phyloP scores from a whole-genome alignment of 2,113 vertebrate genomes.

The Acanthochromis polyacanthus region DNA sequence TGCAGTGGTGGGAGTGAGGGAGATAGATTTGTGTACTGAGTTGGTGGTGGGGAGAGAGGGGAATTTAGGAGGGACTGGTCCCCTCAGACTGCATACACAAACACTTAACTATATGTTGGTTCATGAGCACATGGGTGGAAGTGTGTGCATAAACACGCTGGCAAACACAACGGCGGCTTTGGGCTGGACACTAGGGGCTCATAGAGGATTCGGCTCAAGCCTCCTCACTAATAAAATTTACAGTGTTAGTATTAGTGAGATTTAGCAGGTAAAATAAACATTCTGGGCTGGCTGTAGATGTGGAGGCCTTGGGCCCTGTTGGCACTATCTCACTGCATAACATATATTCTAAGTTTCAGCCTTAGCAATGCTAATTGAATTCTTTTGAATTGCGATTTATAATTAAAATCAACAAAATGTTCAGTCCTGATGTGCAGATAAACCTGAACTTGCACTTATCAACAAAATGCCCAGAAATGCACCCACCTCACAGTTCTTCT shows the following conservation, averaged over 20 bases:
- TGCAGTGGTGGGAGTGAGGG: constrained; percentile 60
- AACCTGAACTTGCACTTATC: too few species aligned
- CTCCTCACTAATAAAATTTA: constrained; percentile 75
- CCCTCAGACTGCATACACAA: constrained; percentile 71
- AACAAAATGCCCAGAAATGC: too few species aligned
- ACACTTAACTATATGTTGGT: constrained; percentile 79
- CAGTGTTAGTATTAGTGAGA: constrained; percentile 75
- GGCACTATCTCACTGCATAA: constrained; percentile 29
- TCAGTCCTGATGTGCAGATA: too few species aligned
- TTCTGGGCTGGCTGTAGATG: constrained; percentile 40
- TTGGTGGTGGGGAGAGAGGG: constrained; percentile 49
- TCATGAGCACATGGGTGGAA: constrained; percentile 66
- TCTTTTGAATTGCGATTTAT: too few species aligned
- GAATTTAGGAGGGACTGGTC: background rate
- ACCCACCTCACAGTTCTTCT: too few species aligned
- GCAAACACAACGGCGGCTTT: constrained; percentile 70
- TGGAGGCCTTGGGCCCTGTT: constrained; percentile 44
- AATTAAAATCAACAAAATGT: too few species aligned
- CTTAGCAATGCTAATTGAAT: too few species aligned
- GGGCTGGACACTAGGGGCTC: constrained; percentile 60
- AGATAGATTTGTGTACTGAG: constrained; percentile 55
- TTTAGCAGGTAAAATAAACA: constrained; percentile 81
- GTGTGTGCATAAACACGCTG: constrained; percentile 76
- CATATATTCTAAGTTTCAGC: background rate
- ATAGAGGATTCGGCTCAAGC: constrained; percentile 55